Percentiles rank a stretch among this genome's conserved stretches.
Conservation (phyloP, 2,888 invertebrate genomes). For the Orchestes rusci region DNA sequence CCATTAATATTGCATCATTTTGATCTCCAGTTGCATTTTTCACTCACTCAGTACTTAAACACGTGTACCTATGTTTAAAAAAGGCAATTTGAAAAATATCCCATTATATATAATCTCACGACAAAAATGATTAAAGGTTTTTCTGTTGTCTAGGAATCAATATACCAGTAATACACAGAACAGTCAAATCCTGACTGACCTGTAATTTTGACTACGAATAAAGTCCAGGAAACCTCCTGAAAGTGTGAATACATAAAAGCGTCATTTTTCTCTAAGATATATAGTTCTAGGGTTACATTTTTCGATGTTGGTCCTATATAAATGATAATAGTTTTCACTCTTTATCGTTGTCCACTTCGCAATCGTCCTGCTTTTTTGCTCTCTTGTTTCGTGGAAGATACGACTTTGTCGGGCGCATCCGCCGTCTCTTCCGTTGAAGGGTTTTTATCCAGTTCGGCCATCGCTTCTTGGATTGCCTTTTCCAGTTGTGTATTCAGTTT, state of each 20-base stretch:
- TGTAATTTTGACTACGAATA: background rate
- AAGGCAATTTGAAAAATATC: conserved; percentile 9
- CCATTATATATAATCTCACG: conserved; percentile 1
- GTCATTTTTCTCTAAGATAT: conserved; percentile 28
- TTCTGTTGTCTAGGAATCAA: conserved; percentile 37
- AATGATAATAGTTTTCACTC: conserved; percentile 23
- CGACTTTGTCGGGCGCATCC: conserved; percentile 29
- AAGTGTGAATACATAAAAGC: conserved; percentile 29
- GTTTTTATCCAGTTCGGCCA: conserved; percentile 74
- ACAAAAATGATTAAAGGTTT: background rate
- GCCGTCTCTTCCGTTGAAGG: conserved; percentile 16
- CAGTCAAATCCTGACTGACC: background rate
- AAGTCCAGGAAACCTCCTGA: background rate
- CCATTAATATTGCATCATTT: too few relatives aligned
- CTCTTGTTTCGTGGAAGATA: conserved; percentile 28
- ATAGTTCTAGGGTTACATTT: conserved; percentile 25
- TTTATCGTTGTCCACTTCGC: conserved; percentile 44
- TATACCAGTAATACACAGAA: conserved; percentile 34
- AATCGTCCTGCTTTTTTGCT: conserved; percentile 43
- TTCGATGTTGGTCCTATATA: conserved; percentile 40
- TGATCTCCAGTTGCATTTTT: too few relatives aligned
- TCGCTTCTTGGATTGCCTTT: conserved; percentile 88
- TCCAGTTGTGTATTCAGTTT: conserved; percentile 86
- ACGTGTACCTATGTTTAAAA: conserved; percentile 23
- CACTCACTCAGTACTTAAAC: conserved; percentile 41